Conservation (phyloP, 1,140 invertebrate genomes). For the Stegodyphus mimosarum region DNA sequence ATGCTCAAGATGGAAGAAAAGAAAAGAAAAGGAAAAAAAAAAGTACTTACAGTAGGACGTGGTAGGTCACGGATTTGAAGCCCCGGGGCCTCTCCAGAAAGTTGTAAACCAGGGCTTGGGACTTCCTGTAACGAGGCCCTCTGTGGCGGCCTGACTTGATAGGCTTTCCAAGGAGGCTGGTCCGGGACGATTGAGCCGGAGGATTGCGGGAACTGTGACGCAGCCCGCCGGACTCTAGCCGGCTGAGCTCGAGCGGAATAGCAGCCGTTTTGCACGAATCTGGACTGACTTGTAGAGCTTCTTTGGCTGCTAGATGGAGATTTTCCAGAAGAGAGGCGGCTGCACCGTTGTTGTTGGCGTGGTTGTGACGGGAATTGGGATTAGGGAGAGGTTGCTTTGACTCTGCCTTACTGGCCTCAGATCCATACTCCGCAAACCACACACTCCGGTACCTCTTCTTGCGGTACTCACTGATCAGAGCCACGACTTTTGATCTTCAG, state of each 20-base stretch:
- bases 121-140: constrained; percentile 86
- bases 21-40: background rate
- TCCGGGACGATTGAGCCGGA: constrained; percentile 71
- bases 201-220: constrained; percentile 41
- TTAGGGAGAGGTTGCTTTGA: background rate
- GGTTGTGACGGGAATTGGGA: background rate
- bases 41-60: constrained; percentile 89
- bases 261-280: constrained; percentile 44
- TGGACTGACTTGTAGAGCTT: constrained; percentile 25
- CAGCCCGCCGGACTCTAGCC: constrained; percentile 43
- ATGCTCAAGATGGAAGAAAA: background rate
- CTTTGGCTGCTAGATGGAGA: constrained; percentile 27
- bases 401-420: background rate
- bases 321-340: background rate
- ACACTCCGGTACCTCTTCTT: constrained; percentile 48
- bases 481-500: constrained; percentile 35
- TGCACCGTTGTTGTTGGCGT: constrained; percentile 10
- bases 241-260: constrained; percentile 56
- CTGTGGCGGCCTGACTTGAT: constrained; percentile 81
- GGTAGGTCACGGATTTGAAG: constrained; percentile 85
- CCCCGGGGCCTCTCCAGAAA: constrained; percentile 92
- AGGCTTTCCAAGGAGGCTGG: constrained; percentile 90
- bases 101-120: constrained; percentile 92
- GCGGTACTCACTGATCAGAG: constrained; percentile 54
- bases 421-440: constrained; percentile 47